Conservation (phyloP, 2,888 invertebrate genomes). For the Ennomos erosarius region DNA sequence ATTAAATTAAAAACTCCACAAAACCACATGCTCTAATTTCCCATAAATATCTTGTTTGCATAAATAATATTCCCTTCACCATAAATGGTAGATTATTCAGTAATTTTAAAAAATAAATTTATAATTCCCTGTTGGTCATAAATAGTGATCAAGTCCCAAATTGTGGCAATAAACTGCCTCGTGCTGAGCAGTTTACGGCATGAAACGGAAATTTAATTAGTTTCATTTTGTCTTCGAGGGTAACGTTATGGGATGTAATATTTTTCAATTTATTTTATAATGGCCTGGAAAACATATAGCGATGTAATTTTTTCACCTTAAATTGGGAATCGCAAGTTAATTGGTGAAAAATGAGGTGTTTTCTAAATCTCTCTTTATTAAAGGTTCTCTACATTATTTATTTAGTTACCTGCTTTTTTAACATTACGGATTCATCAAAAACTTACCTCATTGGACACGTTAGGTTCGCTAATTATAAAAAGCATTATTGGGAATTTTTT, state of each 20-base stretch:
- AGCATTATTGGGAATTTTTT: too few species aligned
- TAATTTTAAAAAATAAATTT: conserved; percentile 46
- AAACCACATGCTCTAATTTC: too few species aligned
- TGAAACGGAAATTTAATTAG: conserved; percentile 66
- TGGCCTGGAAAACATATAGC: conserved; percentile 19
- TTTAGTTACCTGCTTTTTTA: too few species aligned
- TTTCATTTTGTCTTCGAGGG: conserved; percentile 54
- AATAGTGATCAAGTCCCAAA: conserved; percentile 64
- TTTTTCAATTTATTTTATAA: conserved; percentile 53
- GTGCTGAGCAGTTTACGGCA: conserved; percentile 64
- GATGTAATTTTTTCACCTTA: background rate
- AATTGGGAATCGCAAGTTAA: background rate
- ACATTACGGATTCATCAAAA: too few species aligned
- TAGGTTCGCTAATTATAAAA: too few species aligned
- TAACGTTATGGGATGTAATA: conserved; percentile 51
- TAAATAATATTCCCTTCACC: too few species aligned
- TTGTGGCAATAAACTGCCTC: conserved; percentile 65
- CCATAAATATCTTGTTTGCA: too few species aligned
- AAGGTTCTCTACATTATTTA: too few species aligned
- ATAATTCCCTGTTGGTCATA: conserved; percentile 45
- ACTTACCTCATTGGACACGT: too few species aligned
- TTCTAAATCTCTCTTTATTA: too few species aligned
- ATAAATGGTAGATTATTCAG: conserved; percentile 38
- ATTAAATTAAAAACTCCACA: too few species aligned
- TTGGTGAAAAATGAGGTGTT: too few species aligned